phyloP scores from a whole-genome alignment of 2,888 invertebrate species.

The Linhomoeus sp. region DNA sequence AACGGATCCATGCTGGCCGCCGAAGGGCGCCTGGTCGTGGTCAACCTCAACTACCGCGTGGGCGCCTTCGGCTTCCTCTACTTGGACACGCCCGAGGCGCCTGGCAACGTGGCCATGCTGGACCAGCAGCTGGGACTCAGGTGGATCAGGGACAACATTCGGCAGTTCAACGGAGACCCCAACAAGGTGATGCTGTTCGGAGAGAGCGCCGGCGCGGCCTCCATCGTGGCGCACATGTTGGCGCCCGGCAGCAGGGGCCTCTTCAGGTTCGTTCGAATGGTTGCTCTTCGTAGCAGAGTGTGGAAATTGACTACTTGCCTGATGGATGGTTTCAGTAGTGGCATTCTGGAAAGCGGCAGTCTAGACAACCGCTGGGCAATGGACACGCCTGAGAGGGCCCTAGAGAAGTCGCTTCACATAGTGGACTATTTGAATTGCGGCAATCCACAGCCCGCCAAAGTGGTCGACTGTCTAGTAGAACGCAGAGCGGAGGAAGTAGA shows the following conservation, averaged over 20 bases:
- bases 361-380: slow-evolving; percentile 83
- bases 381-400: slow-evolving; percentile 56
- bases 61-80: slow-evolving; percentile 86
- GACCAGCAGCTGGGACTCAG: slow-evolving; percentile 73
- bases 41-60: slow-evolving; percentile 53
- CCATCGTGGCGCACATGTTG: slow-evolving; percentile 38
- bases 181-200: not conserved
- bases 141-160: slow-evolving; percentile 79
- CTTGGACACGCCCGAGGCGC: slow-evolving; percentile 48
- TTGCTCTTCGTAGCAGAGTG: too few relatives aligned
- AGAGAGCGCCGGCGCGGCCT: slow-evolving; percentile 74
- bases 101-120: slow-evolving; percentile 75
- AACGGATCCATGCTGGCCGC: slow-evolving; percentile 43
- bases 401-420: slow-evolving; percentile 52
- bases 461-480: too few relatives aligned
- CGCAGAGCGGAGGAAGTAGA: too few relatives aligned
- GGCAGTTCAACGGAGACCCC: slow-evolving; percentile 70
- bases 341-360: slow-evolving; percentile 76
- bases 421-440: slow-evolving; percentile 60
- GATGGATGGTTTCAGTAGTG: too few relatives aligned
- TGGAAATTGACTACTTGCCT: too few relatives aligned
- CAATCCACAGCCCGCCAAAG: not conserved
- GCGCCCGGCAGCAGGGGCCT: slow-evolving; percentile 62
- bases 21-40: slow-evolving; percentile 52
- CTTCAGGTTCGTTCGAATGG: too few relatives aligned